phyloP scores from a whole-genome alignment of 2,888 invertebrate genomes.

The Urechis unicinctus region DNA sequence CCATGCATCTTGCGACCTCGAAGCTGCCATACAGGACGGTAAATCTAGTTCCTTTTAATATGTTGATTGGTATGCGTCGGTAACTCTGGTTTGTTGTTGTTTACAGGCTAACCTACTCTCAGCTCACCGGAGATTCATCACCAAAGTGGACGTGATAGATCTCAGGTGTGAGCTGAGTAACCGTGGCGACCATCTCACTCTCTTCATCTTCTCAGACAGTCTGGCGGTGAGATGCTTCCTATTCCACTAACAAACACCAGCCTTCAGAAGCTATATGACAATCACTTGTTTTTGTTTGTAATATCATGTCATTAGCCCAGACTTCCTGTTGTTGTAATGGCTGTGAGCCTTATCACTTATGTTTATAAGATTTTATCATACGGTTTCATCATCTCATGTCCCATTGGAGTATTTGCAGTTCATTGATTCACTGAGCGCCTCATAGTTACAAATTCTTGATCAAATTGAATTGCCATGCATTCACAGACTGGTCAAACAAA shows the following conservation, averaged over 20 bases:
- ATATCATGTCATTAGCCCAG: no score
- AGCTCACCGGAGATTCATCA: constrained; percentile 83
- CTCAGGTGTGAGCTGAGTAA: constrained; percentile 69
- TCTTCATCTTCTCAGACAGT: constrained; percentile 91
- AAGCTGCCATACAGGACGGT: no score
- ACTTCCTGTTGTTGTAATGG: neutral
- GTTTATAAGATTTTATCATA: neutral
- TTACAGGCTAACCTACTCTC: constrained; percentile 81
- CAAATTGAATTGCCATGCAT: no score
- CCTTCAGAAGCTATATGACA: no score
- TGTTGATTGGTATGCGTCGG: neutral
- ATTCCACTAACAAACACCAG: neutral
- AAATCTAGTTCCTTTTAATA: no score
- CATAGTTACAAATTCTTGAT: no score
- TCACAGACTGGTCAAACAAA: no score
- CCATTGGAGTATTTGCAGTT: neutral
- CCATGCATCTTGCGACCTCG: no score
- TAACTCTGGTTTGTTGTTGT: constrained; percentile 7
- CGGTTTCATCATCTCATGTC: neutral
- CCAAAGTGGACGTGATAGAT: constrained; percentile 82
- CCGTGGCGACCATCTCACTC: constrained; percentile 76
- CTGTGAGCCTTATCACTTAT: no score
- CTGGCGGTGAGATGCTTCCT: constrained; percentile 66
- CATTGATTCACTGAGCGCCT: no score
- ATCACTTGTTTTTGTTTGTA: no score